Evolutionary conservation across 2,113 vertebrate genomes (phyloP), one percentile per base, ranked within the genome.

Genomic region (Psettodes erumei): DNA sequence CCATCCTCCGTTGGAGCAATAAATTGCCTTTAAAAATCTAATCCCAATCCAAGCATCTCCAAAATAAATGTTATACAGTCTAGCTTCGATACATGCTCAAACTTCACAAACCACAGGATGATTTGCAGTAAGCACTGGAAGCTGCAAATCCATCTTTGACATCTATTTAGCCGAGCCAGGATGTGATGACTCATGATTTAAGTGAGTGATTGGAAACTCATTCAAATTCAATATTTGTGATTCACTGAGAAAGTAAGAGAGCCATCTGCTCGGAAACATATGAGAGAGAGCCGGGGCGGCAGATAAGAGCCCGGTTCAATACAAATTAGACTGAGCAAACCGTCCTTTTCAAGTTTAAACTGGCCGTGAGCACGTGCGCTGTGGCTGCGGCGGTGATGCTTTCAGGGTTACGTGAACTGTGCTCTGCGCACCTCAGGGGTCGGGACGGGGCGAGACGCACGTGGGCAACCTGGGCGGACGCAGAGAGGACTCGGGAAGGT

Each of bases 1-100:
- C 62, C 27, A 32, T 71, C 81, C 84, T 88, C 83, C 76, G 77
- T 2, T 50, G 74, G 65, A 88, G 83, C 88, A 83, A 82, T 87
- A 90, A 90, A 90, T 92, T 92, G 85, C 79, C 65, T 86, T 83
- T 64, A 81, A 82, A 75, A 83, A 87, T 76, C 25, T 63, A 86
- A 88, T 75, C 70, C 67, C 78, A 70, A 67, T 43, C 71, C n/a
- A 10, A 80, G 68, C 68, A 74, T 79, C 62, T 84, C 45, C 53
- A 62, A 86, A 83, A 80, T 75, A 73, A 64, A 87, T 76, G 59
- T 60, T 60, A 71, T 51, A 42, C 60, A 56, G 65, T 69, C 21
- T 40, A 33, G 79, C 45, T 81, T 47, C 33, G 70, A 77, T 37
- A 54, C 43, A 61, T 51, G 50, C 35, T 66, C 37, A 50, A 73